phyloP scores from a whole-genome alignment of 2,113 vertebrate genomes.

The Phodopus roborovskii region DNA sequence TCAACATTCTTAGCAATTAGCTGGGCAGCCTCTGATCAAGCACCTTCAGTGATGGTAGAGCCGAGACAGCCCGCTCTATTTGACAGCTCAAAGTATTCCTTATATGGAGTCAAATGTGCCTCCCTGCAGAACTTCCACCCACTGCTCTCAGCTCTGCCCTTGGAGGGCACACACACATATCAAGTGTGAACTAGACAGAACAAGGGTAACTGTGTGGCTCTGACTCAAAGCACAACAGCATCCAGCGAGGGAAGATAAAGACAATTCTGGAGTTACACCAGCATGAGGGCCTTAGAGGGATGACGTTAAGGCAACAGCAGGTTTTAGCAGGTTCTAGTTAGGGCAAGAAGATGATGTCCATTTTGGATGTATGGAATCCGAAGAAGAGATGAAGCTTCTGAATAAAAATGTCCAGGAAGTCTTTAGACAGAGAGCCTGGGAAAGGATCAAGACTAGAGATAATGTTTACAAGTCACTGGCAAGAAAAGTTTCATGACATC shows the following conservation, averaged over 20 bases:
- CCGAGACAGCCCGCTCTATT: slow-evolving; percentile 59
- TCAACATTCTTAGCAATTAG: slow-evolving; percentile 54
- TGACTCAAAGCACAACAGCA: slow-evolving; percentile 33
- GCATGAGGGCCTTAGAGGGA: slow-evolving; percentile 29
- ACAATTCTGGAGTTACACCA: slow-evolving; percentile 7
- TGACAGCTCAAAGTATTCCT: slow-evolving; percentile 70
- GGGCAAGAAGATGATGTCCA: slow-evolving; percentile 41
- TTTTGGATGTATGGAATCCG: slow-evolving; percentile 32
- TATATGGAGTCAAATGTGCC: slow-evolving; percentile 75
- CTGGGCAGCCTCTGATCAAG: slow-evolving; percentile 53
- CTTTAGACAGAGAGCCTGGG: slow-evolving; percentile 61
- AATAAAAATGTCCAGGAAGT: slow-evolving; percentile 40
- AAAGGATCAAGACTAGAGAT: slow-evolving; percentile 49
- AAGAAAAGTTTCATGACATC: slow-evolving; percentile 50
- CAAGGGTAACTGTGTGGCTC: slow-evolving; percentile 58
- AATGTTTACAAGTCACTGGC: slow-evolving; percentile 9
- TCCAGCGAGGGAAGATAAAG: slow-evolving; percentile 41
- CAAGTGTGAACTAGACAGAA: slow-evolving; percentile 66
- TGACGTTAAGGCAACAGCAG: not conserved
- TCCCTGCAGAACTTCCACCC: slow-evolving; percentile 71
- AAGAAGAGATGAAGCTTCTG: slow-evolving; percentile 57
- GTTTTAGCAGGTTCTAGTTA: slow-evolving; percentile 40
- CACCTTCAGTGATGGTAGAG: slow-evolving; percentile 55
- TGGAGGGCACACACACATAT: slow-evolving; percentile 69
- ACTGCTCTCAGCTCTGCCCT: slow-evolving; percentile 58